Base-by-base conservation (phyloP, 2,888 invertebrate species). In the Prionchulus punctatus region DNA sequence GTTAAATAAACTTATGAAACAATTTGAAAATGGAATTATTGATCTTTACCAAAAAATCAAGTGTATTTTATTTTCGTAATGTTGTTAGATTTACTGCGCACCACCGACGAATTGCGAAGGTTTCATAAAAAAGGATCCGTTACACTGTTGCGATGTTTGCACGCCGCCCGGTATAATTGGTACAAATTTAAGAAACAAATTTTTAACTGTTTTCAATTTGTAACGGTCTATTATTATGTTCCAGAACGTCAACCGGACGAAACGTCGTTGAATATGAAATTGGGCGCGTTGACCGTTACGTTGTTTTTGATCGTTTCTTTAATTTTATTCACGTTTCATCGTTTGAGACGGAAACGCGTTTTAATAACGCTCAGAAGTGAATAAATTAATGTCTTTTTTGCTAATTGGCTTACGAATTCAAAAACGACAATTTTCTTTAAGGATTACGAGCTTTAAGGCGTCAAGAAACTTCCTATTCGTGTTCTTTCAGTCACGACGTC, bases 111-210 rank as follows among this genome's bases (percentile, higher is more conserved):
- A 49, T 15, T 49, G 50, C 50, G 50, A 49, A 12, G 50, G 50
- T 4, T 26, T 28, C 28, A 49, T 49, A 15, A 7, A 23, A 49
- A 26, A 7, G 21, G 50, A 49, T 49, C 50, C 50, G 7, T 21
- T 26, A 15, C 50, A 49, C 28, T 49, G 50, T 28, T 49, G 50
- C 50, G 50, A 49, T 28, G 23, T 49, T 28, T 49, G 50, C 30
- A 7, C 12, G 7, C n/a, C n/a, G n/a, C 50, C 50, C 26, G 50
- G 12, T 7, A 30, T 28, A 7, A 7, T 49, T 7, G 47, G 15
- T 45, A 23, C 4, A 18, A 45, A n/a, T 36, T 36, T 18, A 36
- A 12, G 12, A 18, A 12, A 36, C 18, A 36, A 12, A 36, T 18
- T 36, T 36, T 36, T 18, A 36, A 36, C 36, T 36, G 18, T 18